Conservation (phyloP, 2,888 invertebrate species). For the Helicoverpa assulta region DNA sequence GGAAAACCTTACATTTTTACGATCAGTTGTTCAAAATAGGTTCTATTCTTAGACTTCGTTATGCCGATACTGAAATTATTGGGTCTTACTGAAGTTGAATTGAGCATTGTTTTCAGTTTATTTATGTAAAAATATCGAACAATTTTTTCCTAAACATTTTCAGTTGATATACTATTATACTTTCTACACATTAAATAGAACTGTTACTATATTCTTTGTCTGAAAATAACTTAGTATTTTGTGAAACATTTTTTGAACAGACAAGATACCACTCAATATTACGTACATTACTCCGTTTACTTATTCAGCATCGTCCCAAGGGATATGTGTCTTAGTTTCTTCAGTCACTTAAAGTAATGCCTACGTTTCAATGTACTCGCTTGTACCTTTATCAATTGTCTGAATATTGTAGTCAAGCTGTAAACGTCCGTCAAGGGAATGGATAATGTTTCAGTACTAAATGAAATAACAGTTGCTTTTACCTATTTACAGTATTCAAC, state of each 20-base stretch:
- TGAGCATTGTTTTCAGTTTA: no score
- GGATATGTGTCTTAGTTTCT: constrained; percentile 9
- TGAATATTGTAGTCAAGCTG: constrained; percentile 11
- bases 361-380: not conserved
- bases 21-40: constrained; percentile 61
- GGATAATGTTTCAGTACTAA: not conserved
- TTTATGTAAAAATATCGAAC: no score
- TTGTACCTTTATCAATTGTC: constrained; percentile 13
- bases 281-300: constrained; percentile 28
- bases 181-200: constrained; percentile 5
- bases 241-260: not conserved
- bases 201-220: no score
- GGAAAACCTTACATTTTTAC: constrained; percentile 60
- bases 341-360: constrained; percentile 33
- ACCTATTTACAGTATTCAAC: not conserved
- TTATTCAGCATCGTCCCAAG: constrained; percentile 25
- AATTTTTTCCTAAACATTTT: no score
- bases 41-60: constrained; percentile 59
- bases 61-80: constrained; percentile 54
- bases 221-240: no score
- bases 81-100: constrained; percentile 39
- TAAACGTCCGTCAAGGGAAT: constrained; percentile 19
- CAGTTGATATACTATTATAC: no score
- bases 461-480: not conserved
- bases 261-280: constrained; percentile 28